Percentiles rank a stretch among this genome's conserved stretches.
phyloP scores from a whole-genome alignment of 37 sponge, comb jelly and placozoan species.

The Crambe crambe region DNA sequence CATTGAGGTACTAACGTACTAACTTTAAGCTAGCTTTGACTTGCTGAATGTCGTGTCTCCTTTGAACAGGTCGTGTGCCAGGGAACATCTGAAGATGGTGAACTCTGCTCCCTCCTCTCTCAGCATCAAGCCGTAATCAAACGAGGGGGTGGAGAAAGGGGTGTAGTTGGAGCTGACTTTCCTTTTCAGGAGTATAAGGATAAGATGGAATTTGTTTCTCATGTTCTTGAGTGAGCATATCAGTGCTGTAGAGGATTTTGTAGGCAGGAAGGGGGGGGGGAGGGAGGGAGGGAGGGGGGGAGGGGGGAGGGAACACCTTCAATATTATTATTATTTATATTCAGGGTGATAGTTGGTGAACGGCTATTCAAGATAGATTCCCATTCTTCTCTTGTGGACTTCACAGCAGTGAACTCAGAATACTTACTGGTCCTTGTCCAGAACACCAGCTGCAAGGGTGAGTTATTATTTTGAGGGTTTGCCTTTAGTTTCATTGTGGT shows the following conservation, averaged over 20 bases:
- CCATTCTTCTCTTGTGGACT: constrained; percentile 11
- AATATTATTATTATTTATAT: no score
- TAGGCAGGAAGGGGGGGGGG: no score
- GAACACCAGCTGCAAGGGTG: constrained; percentile 3
- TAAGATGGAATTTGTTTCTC: neutral
- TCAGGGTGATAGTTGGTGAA: constrained; percentile 19
- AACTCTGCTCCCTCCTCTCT: constrained; percentile 8
- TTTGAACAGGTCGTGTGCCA: neutral
- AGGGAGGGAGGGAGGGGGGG: no score
- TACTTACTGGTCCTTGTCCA: neutral
- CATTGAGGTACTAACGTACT: neutral
- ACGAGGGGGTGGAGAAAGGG: neutral
- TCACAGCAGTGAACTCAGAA: neutral
- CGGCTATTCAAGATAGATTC: neutral
- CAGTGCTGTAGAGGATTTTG: no score
- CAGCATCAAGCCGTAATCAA: neutral
- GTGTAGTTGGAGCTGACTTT: neutral
- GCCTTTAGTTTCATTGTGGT: no score
- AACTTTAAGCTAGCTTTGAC: no score
- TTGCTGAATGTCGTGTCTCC: neutral
- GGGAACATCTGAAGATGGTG: neutral
- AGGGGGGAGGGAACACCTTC: no score
- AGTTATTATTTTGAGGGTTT: no score
- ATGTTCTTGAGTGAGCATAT: neutral
- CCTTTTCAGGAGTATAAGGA: neutral